Conservation (phyloP, 2,113 vertebrate species). For the Gadus chalcogrammus region DNA sequence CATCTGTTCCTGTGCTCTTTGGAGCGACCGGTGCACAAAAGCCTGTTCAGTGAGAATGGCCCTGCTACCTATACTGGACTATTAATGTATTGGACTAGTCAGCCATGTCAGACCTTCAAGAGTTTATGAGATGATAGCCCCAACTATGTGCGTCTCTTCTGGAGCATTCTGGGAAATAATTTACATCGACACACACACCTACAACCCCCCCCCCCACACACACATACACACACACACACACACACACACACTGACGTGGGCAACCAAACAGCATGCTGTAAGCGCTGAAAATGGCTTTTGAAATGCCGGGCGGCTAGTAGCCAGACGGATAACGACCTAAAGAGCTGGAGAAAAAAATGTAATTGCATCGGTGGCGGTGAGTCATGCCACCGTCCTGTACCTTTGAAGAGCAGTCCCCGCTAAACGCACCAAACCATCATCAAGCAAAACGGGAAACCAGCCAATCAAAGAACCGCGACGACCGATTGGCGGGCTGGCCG, state of each 20-base stretch:
- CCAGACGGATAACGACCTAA: slow-evolving; percentile 15
- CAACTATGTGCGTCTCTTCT: background rate
- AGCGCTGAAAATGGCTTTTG: slow-evolving; percentile 40
- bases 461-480: slow-evolving; percentile 19
- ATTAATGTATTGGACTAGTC: slow-evolving; percentile 24
- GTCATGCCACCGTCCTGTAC: background rate
- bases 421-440: slow-evolving; percentile 39
- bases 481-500: too few relatives aligned
- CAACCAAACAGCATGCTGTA: slow-evolving; percentile 42
- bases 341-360: slow-evolving; percentile 27
- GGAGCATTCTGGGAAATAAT: slow-evolving; percentile 5
- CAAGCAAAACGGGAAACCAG: slow-evolving; percentile 8
- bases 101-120: slow-evolving; percentile 18
- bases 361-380: slow-evolving; percentile 5
- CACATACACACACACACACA: slow-evolving; percentile 31
- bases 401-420: slow-evolving; percentile 20
- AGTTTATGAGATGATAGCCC: slow-evolving; percentile 10
- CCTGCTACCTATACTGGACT: slow-evolving; percentile 35
- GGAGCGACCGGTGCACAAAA: slow-evolving; percentile 53
- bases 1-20: slow-evolving; percentile 62
- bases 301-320: slow-evolving; percentile 37
- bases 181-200: slow-evolving; percentile 33
- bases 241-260: slow-evolving; percentile 29
- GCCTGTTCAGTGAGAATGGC: slow-evolving; percentile 61
- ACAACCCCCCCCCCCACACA: too few relatives aligned